Evolutionary conservation across 1,140 invertebrate species (phyloP), one percentile per base, ranked within the genome.

Genomic region (Archivesica marissinica): DNA sequence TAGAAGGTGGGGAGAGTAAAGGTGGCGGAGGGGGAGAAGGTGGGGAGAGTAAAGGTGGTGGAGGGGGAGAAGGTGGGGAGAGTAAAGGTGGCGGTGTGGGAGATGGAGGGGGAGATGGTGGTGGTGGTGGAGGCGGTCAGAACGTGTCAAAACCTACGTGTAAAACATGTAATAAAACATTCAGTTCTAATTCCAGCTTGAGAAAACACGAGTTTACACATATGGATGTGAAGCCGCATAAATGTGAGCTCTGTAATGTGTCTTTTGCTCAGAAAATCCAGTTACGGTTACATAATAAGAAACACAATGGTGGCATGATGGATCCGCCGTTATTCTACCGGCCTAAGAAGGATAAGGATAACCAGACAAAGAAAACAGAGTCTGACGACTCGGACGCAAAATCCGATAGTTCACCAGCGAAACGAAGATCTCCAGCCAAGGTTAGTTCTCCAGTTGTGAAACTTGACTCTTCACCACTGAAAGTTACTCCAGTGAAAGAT

Each of bases 191-290:
- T 33, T 70, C 74, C 13, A 80, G 61, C 52, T 47, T 85, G 33
- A 54, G 72, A 50, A 87, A 79, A 39, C 86, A 85, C 25, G 78
- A 80, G 64, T 80, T 59, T 35, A 97, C 97, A 0, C 98, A 99
- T 90, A 97, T 98, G 93, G 98, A 98, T 4, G 98, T 99, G 94
- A 99, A 98, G 92, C 99, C 98, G 93, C 98, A 97, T 94, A 98
- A 97, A 92, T 99, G 98, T 94, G 97, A 97, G 87, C 92, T 98
- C 2, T 99, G 98, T 56, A 75, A 79, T 50, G 64, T 77, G 20
- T 70, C 61, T 15, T 76, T 78, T 30, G 64, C 70, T 33, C 83
- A 79, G 72, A 85, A 77, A 54, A 75, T 70, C 39, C 68, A 85
- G 47, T 76, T 85, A 15, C 56, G 64, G 2, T 44, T 70, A 17